Base-by-base conservation (phyloP, 2,113 vertebrate species). In the Sialia sialis region DNA sequence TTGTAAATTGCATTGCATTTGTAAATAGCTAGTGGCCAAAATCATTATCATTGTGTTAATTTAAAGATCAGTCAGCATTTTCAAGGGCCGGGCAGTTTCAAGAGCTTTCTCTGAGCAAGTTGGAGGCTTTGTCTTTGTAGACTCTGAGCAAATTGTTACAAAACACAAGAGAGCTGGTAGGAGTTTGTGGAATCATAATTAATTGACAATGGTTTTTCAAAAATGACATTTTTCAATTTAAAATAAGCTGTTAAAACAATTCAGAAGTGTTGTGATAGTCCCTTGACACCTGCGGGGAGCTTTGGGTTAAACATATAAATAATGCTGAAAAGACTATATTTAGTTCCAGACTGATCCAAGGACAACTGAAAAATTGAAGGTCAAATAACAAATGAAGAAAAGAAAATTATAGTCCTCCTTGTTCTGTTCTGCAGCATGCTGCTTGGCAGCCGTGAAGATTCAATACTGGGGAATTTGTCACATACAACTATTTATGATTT, bases 241-340 rank as follows among this genome's bases (percentile, higher is more conserved):
- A 93, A 94, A 88, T 90, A 95, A 94, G 72, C 93, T 92, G 78
- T 93, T 94, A 95, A 93, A 95, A 97, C 94, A 94, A 95, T 93
- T 95, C 83, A 58, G 64, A 87, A 59, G 39, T 73, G 60, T 75
- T 93, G 55, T 78, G 89, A 56, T 92, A 85, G 82, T 96, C 95
- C 84, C 95, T 93, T 95, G 93, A 84, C 75, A 82, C 29, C 51
- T 2, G 5, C 80, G 51, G 77, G 39, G 77, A 96, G 77, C 78
- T 97, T 94, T 92, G 94, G 79, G 87, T 97, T 96, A 96, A 96
- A 96, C 89, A 87, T 84, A 95, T 95, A 97, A 96, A 97, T 95
- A 97, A 94, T 67, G 84, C 90, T 91, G 89, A 88, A 93, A 94
- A 56, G 63, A 82, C 93, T 95, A 64, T 92, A 88, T 96, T 95